A percentile compares a stretch with the other conserved stretches of the same genome.
Conservation (phyloP, 2,797 vertebrate genomes). For the Lepilemur ruficaudatus region DNA sequence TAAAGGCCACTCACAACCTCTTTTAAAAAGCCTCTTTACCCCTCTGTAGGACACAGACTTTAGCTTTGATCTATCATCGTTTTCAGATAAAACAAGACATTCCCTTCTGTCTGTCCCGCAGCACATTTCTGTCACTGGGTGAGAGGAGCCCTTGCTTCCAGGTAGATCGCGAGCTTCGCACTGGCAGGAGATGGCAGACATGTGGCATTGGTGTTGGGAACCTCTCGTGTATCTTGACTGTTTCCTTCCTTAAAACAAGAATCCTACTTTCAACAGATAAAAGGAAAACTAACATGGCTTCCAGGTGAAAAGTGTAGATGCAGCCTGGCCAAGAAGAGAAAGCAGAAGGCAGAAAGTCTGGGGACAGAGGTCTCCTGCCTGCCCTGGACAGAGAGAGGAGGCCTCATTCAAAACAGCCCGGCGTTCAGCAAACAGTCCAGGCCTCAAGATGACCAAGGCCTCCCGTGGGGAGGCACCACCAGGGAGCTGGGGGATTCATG, state of each 20-base stretch:
- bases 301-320: neutral
- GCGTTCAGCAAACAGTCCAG: neutral
- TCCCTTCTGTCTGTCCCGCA: neutral
- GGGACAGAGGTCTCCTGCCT: neutral
- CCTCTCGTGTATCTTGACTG: neutral
- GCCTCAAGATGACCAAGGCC: neutral
- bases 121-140: neutral
- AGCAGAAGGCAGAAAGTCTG: neutral
- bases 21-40: neutral
- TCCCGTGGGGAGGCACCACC: neutral
- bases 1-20: neutral
- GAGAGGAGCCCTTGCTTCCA: neutral
- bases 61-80: neutral
- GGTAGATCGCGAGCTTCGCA: neutral
- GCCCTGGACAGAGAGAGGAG: neutral
- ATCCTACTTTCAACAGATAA: neutral
- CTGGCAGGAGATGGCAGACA: neutral
- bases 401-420: neutral
- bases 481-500: neutral
- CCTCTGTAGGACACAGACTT: slow-evolving; percentile 27
- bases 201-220: neutral
- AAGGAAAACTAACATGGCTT: neutral
- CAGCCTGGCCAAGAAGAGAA: neutral
- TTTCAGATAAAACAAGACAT: neutral
- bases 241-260: neutral